Evolutionary conservation across 2,797 vertebrate genomes (phyloP).

Genomic region (Denticeps clupeoides): DNA sequence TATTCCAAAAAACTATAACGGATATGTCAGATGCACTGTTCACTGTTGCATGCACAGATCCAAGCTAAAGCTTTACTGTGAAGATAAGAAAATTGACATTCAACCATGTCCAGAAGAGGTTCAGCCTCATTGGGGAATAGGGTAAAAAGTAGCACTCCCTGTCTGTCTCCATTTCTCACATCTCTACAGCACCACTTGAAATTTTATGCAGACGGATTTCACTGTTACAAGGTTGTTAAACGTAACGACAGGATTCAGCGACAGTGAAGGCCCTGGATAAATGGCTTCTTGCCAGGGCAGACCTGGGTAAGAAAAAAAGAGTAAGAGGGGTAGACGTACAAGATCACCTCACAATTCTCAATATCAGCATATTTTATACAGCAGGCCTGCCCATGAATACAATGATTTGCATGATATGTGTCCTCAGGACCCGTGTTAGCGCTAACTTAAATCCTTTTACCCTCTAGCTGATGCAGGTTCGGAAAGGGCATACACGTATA

Average conservation of each 20-base stretch:
- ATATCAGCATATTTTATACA: neutral
- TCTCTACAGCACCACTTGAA: neutral
- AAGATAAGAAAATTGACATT: no score
- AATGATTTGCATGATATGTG: neutral
- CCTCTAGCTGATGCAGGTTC: no score
- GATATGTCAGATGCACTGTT: no score
- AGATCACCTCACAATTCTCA: neutral
- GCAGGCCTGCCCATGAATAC: neutral
- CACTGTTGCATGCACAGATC: no score
- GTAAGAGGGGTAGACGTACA: neutral
- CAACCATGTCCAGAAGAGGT: no score
- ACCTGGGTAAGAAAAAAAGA: neutral
- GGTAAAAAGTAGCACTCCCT: no score
- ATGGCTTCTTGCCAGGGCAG: neutral
- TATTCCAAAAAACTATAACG: no score
- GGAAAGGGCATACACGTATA: no score
- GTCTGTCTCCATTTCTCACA: conserved; percentile 2
- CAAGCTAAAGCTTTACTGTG: no score
- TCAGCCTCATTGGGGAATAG: no score
- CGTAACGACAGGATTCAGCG: neutral
- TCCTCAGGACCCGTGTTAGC: neutral
- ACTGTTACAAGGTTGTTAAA: conserved; percentile 5
- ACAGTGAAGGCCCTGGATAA: neutral
- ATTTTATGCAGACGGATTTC: conserved; percentile 3
- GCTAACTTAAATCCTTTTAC: no score